These are phyloP conservation scores for Leucania comma DNA, from an alignment of 2,888 invertebrate genomes.

Conservation along the genomic window DNA sequence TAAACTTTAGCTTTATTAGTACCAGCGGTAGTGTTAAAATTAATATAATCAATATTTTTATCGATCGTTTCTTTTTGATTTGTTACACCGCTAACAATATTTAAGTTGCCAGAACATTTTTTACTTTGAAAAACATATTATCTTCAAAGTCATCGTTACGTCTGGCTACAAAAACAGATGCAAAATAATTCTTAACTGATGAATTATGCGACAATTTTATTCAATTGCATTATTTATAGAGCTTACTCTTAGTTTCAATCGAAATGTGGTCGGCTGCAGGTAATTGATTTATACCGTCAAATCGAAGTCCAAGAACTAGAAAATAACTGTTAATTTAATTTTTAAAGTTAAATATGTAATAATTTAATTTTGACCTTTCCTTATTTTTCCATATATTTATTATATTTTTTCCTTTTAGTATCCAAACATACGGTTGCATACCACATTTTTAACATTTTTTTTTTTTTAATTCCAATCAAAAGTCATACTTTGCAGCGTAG, in stretches of 20 bases:
- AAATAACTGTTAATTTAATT: neutral
- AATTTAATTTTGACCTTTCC: neutral
- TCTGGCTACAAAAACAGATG: conserved; percentile 26
- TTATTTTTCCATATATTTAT: no score
- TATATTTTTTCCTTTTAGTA: neutral
- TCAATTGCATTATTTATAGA: conserved; percentile 55
- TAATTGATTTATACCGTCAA: conserved; percentile 40
- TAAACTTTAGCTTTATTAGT: conserved; percentile 19
- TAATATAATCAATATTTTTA: conserved; percentile 7
- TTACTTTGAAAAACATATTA: conserved; percentile 15
- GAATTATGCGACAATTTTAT: conserved; percentile 51
- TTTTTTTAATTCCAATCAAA: no score
- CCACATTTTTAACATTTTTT: neutral
- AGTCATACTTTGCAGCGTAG: no score
- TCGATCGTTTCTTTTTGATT: conserved; percentile 5
- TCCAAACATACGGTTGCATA: neutral
- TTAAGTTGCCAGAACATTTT: neutral
- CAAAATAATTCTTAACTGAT: conserved; percentile 46
- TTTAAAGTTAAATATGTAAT: neutral
- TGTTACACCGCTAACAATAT: neutral
- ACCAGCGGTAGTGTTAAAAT: conserved; percentile 2
- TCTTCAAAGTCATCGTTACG: conserved; percentile 15
- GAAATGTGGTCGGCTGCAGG: conserved; percentile 25
- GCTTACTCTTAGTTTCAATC: conserved; percentile 40
- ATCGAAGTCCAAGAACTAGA: conserved; percentile 12